Percentiles rank a stretch among this genome's conserved stretches.
These are phyloP conservation scores for Mesocricetus auratus DNA, from an alignment of 2,113 vertebrate species.

Conservation along the genomic window DNA sequence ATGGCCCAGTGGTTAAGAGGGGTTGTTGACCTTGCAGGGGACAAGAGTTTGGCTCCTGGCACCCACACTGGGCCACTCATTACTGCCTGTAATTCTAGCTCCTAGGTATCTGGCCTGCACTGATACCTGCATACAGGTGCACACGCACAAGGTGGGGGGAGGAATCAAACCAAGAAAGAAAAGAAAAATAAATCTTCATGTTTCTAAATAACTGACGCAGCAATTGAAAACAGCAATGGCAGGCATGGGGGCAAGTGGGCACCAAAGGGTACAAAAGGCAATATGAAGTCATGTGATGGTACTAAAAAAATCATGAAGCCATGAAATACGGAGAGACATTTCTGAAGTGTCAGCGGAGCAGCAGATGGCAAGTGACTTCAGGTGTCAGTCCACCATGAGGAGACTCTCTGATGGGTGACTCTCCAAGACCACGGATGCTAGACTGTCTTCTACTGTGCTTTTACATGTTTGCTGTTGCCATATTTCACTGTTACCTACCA, in stretches of 20 bases:
- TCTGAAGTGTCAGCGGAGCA: too few species aligned
- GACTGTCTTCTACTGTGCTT: too few species aligned
- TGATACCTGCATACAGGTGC: not conserved
- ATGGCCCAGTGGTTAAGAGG: too few species aligned
- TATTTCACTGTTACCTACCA: too few species aligned
- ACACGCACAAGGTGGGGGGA: not conserved
- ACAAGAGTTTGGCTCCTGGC: too few species aligned
- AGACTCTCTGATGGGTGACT: too few species aligned
- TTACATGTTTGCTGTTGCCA: too few species aligned
- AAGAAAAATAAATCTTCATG: not conserved
- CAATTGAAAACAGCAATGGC: not conserved
- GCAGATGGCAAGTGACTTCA: too few species aligned
- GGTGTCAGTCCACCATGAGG: too few species aligned
- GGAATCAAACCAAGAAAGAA: not conserved
- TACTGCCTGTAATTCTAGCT: not conserved
- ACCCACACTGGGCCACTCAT: not conserved
- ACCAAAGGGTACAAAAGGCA: not conserved
- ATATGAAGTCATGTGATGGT: not conserved
- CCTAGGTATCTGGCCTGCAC: not conserved
- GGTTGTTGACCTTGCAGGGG: too few species aligned
- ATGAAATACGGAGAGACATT: not conserved
- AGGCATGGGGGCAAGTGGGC: not conserved
- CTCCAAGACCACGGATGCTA: too few species aligned
- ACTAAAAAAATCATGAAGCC: not conserved
- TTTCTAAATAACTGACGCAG: not conserved